Percentiles rank a stretch among this genome's conserved stretches.
phyloP scores from a whole-genome alignment of 2,888 invertebrate genomes.

The Fragum sueziense region DNA sequence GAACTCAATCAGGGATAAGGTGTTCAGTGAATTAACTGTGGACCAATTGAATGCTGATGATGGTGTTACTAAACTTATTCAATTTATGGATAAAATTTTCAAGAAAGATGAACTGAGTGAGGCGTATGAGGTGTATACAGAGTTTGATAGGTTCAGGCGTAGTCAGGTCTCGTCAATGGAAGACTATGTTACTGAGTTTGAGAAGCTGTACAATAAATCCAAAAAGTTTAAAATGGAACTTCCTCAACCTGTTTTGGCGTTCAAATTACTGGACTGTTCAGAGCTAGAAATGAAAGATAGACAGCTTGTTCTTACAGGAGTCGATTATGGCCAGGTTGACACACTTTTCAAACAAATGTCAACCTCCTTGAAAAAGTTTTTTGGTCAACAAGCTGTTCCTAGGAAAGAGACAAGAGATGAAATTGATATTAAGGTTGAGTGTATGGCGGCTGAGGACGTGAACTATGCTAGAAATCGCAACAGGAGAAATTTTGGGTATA shows the following conservation, averaged over 20 bases:
- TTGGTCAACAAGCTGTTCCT: constrained; percentile 35
- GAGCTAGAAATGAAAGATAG: constrained; percentile 41
- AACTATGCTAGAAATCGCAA: constrained; percentile 29
- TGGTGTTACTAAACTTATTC: constrained; percentile 28
- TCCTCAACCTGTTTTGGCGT: constrained; percentile 41
- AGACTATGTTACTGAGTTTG: constrained; percentile 47
- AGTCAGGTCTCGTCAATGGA: constrained; percentile 31
- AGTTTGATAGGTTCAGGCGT: constrained; percentile 42
- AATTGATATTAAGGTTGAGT: constrained; percentile 37
- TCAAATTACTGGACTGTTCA: constrained; percentile 39
- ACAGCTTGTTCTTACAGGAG: constrained; percentile 48
- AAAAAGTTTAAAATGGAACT: constrained; percentile 44
- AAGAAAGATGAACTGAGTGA: constrained; percentile 45
- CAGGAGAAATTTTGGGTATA: not conserved
- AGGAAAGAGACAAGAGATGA: not conserved
- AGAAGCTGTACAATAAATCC: constrained; percentile 32
- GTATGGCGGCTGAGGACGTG: constrained; percentile 32
- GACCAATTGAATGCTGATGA: constrained; percentile 37
- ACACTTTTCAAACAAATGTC: constrained; percentile 42
- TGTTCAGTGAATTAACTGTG: constrained; percentile 43
- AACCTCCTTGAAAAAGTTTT: constrained; percentile 30
- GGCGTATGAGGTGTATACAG: constrained; percentile 49
- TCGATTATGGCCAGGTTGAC: constrained; percentile 37
- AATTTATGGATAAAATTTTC: constrained; percentile 45
- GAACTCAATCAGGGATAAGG: constrained; percentile 34